Evolutionary conservation across 2,113 vertebrate species (phyloP), one percentile per base, ranked within the genome.

Genomic region (Chionis minor): DNA sequence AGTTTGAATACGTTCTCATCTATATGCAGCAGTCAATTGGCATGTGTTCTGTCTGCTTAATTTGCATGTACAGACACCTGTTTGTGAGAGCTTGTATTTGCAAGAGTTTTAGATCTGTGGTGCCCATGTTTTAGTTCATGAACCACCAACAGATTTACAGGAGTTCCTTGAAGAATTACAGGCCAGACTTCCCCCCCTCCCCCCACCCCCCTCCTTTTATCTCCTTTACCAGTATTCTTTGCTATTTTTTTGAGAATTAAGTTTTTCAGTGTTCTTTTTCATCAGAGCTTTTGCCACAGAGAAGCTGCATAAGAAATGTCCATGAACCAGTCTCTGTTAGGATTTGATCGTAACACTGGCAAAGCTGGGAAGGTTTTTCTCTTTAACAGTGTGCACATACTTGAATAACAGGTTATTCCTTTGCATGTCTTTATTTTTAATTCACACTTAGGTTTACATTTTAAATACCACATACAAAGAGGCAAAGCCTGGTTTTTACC

Each of bases 341-440:
- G 23, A 66, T 93, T 75, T 86, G 75, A 78, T 77, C 71, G 54
- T 54, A 71, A 2, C 35, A 78, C 55, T 78, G 82, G 32, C 71
- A 49, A n/a, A 77, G 47, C 33, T 79, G 44, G 38, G 38, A 51
- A 91, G 33, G 15, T 62, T 86, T 89, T 81, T 71, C 58, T 78
- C 52, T 87, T 78, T 8, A 75, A 14, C 54, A 81, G 35, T 22
- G 49, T 73, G 45, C 55, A 28, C 8, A 4, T 51, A 75, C 87
- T 88, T 49, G 91, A 97, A 81, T 83, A 94, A 85, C 91, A 88
- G 84, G 91, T 95, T 96, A 82, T 89, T 96, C 91, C 69, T 94
- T 80, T 94, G 80, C 75, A n/a, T 77, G 73, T 86, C 67, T 95
- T 94, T 74, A 81, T 65, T 92, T 95, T 85, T 88, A 88, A 93